Conservation (phyloP, 2,797 vertebrate species). For the Schizopygopsis pylzovi region DNA sequence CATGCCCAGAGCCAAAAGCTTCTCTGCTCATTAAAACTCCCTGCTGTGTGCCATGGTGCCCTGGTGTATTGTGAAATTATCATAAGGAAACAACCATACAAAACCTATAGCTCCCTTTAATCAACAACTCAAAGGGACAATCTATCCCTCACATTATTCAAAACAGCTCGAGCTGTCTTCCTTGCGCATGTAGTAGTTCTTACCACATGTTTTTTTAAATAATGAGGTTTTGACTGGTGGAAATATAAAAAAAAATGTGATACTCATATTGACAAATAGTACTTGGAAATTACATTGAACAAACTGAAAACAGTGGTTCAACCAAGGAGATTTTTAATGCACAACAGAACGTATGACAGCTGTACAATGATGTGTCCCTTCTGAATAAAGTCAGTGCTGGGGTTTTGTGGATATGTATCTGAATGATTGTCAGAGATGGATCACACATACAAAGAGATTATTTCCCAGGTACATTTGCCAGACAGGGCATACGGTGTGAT, state of each 20-base stretch:
- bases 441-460: background rate
- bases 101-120: conserved; percentile 38
- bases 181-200: too few relatives aligned
- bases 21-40: conserved; percentile 53
- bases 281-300: background rate
- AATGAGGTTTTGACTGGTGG: background rate
- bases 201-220: background rate
- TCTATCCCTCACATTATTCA: conserved; percentile 17
- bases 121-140: conserved; percentile 43
- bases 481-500: background rate
- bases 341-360: background rate
- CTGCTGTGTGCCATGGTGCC: conserved; percentile 39
- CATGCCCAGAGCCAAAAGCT: conserved; percentile 35
- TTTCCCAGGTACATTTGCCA: conserved; percentile 4
- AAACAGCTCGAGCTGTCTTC: background rate
- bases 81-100: conserved; percentile 43
- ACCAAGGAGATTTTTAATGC: background rate
- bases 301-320: background rate
- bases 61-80: conserved; percentile 53
- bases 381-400: conserved; percentile 6
- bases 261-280: background rate
- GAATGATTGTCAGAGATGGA: background rate
- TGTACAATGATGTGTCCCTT: conserved; percentile 7
- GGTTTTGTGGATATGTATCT: background rate
- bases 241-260: background rate